Evolutionary conservation across 2,888 invertebrate genomes (phyloP).

Genomic region (Prenolepis imparis): DNA sequence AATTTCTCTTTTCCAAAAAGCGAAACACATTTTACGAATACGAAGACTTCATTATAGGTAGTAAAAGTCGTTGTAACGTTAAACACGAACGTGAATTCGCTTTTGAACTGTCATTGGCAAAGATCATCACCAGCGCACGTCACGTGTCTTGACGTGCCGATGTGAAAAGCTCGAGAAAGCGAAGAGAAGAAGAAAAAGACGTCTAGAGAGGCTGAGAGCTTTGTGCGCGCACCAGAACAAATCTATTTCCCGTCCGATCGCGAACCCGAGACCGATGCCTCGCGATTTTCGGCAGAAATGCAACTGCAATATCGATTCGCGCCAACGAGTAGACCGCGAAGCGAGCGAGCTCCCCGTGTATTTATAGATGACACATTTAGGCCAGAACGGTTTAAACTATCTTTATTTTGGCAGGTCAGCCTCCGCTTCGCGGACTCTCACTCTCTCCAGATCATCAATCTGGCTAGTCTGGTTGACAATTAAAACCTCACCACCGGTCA

Average conservation of each 20-base stretch:
- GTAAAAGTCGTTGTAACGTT: slow-evolving; percentile 5
- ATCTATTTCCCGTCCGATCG: slow-evolving; percentile 28
- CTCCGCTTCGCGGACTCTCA: slow-evolving; percentile 52
- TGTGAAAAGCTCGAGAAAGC: slow-evolving; percentile 29
- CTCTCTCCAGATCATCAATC: slow-evolving; percentile 48
- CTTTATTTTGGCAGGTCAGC: slow-evolving; percentile 80
- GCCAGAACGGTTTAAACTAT: slow-evolving; percentile 80
- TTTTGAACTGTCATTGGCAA: slow-evolving; percentile 4
- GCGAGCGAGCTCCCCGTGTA: slow-evolving; percentile 71
- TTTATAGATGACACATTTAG: slow-evolving; percentile 86
- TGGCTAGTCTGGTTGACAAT: slow-evolving; percentile 61
- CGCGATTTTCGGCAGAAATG: slow-evolving; percentile 47
- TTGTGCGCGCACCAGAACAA: slow-evolving; percentile 43
- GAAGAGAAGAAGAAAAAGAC: neutral
- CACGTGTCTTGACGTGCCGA: neutral
- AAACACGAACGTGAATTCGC: slow-evolving; percentile 15
- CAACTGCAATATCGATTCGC: slow-evolving; percentile 60
- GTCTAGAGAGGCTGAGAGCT: slow-evolving; percentile 14
- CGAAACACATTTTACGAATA: slow-evolving; percentile 6
- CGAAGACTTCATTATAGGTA: neutral
- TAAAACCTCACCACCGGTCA: slow-evolving; percentile 51
- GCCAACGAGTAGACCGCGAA: slow-evolving; percentile 43
- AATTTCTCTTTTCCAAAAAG: neutral
- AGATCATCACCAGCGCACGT: neutral
- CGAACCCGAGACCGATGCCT: neutral